Evolutionary conservation across 2,797 vertebrate genomes (phyloP).

Genomic region (Aphelocoma californica): DNA sequence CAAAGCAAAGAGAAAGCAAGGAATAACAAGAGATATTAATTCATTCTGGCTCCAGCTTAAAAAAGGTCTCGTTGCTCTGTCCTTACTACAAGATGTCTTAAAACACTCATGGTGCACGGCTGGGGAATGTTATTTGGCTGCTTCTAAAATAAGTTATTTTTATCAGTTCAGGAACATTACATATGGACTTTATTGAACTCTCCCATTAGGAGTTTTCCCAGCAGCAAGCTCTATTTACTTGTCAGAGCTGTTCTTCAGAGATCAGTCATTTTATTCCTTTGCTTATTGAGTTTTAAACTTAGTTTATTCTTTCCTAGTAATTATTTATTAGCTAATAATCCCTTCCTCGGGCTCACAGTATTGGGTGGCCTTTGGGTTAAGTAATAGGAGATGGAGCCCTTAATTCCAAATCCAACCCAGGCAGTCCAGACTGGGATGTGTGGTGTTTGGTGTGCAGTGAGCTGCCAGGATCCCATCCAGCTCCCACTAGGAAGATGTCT

Average conservation of each 20-base stretch:
- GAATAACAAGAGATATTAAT: slow-evolving; percentile 1
- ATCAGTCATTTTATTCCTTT: slow-evolving; percentile 12
- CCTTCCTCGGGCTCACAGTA: neutral
- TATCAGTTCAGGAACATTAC: neutral
- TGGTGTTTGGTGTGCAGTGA: neutral
- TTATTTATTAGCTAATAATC: slow-evolving; percentile 54
- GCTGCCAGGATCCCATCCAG: neutral
- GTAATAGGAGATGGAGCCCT: slow-evolving; percentile 8
- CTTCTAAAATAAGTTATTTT: slow-evolving; percentile 18
- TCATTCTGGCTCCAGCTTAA: neutral
- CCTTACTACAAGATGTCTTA: slow-evolving; percentile 32
- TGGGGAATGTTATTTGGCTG: slow-evolving; percentile 62
- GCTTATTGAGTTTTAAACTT: neutral
- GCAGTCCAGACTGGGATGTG: neutral
- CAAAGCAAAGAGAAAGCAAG: slow-evolving; percentile 15
- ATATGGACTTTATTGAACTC: neutral
- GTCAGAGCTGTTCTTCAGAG: neutral
- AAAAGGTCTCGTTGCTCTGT: neutral
- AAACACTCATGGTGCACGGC: slow-evolving; percentile 41
- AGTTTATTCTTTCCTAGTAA: neutral
- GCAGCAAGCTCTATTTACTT: slow-evolving; percentile 13
- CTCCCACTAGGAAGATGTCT: slow-evolving; percentile 26
- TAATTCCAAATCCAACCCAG: neutral
- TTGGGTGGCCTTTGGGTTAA: slow-evolving; percentile 25
- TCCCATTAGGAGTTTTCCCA: slow-evolving; percentile 10